Conservation (phyloP, 2,113 vertebrate genomes). For the Syrmaticus mikado region DNA sequence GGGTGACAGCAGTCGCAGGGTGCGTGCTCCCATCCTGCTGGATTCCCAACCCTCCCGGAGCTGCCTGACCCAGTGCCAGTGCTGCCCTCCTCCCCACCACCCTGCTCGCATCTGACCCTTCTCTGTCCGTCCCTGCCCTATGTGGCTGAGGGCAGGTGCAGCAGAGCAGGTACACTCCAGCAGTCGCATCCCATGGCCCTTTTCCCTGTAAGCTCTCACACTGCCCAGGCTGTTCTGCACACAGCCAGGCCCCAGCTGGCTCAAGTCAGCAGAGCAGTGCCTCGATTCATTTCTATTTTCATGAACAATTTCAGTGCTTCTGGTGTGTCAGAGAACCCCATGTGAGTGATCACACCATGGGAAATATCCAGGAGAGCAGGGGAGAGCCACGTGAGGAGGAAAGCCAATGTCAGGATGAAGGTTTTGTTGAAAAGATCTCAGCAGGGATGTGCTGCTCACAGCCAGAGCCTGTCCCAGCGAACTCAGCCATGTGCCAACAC, state of each 20-base stretch:
- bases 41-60: neutral
- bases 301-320: neutral
- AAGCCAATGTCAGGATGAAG: neutral
- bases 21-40: neutral
- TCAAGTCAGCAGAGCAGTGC: neutral
- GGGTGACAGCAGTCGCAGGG: fast-evolving
- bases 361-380: neutral
- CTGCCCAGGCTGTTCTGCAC: fast-evolving
- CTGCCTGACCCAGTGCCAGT: neutral
- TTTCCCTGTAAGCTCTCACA: neutral
- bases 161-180: neutral
- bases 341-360: neutral
- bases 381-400: neutral
- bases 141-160: neutral
- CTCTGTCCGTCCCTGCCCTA: neutral
- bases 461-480: neutral
- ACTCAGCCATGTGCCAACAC: fast-evolving
- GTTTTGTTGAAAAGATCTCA: neutral
- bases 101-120: neutral
- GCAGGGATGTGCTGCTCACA: fast-evolving
- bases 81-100: neutral
- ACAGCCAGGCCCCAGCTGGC: neutral
- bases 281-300: neutral
- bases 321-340: neutral
- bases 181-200: fast-evolving